phyloP scores from a whole-genome alignment of 2,797 vertebrate species.

The Dipus sagitta region DNA sequence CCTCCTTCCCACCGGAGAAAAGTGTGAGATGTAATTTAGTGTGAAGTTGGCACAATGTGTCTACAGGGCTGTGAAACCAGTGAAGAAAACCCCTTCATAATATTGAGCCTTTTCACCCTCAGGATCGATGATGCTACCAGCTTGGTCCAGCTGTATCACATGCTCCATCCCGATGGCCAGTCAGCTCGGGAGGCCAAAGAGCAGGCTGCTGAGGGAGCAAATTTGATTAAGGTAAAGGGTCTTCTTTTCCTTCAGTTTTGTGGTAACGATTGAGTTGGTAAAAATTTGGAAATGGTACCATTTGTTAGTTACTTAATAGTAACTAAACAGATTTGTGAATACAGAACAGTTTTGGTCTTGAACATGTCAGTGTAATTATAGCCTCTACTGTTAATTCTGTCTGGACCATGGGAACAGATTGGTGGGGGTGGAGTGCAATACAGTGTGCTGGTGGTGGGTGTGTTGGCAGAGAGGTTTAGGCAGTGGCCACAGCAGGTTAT shows the following conservation, averaged over 20 bases:
- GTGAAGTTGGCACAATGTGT: slow-evolving; percentile 27
- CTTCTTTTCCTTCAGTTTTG: slow-evolving; percentile 14
- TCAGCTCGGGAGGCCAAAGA: slow-evolving; percentile 91
- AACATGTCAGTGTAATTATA: background rate
- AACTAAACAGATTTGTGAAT: slow-evolving; percentile 25
- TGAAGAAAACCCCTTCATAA: background rate
- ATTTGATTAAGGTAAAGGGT: slow-evolving; percentile 93
- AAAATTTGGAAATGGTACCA: background rate
- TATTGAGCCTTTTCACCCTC: slow-evolving; percentile 36
- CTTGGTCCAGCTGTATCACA: slow-evolving; percentile 93
- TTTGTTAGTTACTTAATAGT: background rate
- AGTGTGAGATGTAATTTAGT: slow-evolving; percentile 35
- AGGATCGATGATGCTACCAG: slow-evolving; percentile 92
- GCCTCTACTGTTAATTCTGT: background rate
- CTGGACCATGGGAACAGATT: background rate
- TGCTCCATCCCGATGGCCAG: slow-evolving; percentile 93
- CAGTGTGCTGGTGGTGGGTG: background rate
- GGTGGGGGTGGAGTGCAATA: background rate
- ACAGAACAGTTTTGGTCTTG: background rate
- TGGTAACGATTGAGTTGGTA: background rate
- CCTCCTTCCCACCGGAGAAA: background rate
- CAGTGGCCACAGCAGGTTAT: background rate
- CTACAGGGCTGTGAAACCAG: background rate
- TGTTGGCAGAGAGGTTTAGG: background rate
- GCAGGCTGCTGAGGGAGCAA: slow-evolving; percentile 89